Conservation (phyloP, 2,888 invertebrate species). For the Melangyna quadrimaculata region DNA sequence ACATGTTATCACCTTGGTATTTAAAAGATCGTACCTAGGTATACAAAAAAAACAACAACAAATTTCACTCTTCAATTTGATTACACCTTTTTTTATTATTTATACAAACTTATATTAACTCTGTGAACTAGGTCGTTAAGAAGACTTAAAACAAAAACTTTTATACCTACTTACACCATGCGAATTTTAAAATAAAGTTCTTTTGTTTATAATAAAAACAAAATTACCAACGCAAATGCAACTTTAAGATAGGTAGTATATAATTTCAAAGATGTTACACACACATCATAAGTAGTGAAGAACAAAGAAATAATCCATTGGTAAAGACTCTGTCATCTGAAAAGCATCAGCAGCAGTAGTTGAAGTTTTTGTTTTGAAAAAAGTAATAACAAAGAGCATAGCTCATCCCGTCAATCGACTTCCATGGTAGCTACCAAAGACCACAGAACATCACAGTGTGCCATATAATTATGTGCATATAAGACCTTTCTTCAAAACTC, state of each 20-base stretch:
- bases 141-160: conserved; percentile 20
- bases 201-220: conserved; percentile 30
- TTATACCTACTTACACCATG: conserved; percentile 41
- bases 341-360: not conserved
- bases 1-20: conserved; percentile 21
- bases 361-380: not conserved
- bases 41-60: not conserved
- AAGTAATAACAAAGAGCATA: conserved; percentile 29
- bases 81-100: conserved; percentile 56
- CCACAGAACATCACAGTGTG: not conserved
- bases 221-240: conserved; percentile 34
- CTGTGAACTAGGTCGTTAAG: conserved; percentile 54
- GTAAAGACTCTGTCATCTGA: conserved; percentile 8
- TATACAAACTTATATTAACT: conserved; percentile 31
- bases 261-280: conserved; percentile 47
- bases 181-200: conserved; percentile 49
- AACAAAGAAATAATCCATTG: conserved; percentile 10
- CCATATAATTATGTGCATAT: conserved; percentile 32
- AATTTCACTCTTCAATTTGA: conserved; percentile 47
- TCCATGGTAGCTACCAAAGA: conserved; percentile 8
- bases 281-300: conserved; percentile 9
- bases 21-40: not conserved
- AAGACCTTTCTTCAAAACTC: conserved; percentile 51
- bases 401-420: not conserved
- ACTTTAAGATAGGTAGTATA: not conserved